Evolutionary conservation across 2,797 vertebrate genomes (phyloP).

Genomic region (Pseudopleuronectes americanus): DNA sequence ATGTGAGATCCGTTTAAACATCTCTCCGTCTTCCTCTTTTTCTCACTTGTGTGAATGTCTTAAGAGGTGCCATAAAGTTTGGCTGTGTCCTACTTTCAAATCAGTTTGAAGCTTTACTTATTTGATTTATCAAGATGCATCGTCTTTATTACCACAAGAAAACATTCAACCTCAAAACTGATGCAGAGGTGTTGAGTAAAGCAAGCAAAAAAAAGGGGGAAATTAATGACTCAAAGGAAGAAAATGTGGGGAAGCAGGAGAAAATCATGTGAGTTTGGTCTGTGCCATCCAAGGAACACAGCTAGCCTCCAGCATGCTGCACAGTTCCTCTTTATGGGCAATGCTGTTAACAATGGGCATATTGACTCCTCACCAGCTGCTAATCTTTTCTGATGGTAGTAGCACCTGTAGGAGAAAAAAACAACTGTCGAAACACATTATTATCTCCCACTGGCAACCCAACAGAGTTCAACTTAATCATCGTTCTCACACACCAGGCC

Average conservation of each 20-base stretch:
- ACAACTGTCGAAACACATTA: conserved; percentile 50
- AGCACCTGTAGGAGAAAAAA: conserved; percentile 51
- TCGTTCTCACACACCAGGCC: conserved; percentile 34
- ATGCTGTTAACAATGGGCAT: conserved; percentile 25
- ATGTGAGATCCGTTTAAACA: background rate
- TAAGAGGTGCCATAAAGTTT: background rate
- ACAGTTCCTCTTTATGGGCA: conserved; percentile 36
- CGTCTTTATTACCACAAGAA: background rate
- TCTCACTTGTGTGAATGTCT: background rate
- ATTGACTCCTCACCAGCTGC: conserved; percentile 46
- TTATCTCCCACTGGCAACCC: conserved; percentile 44
- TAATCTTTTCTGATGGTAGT: conserved; percentile 40
- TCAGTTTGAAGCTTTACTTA: background rate
- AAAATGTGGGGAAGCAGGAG: too few species aligned
- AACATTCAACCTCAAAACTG: background rate
- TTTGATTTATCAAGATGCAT: background rate
- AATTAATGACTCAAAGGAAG: background rate
- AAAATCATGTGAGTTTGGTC: conserved; percentile 9
- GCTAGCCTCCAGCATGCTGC: conserved; percentile 17
- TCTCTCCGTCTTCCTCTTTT: background rate
- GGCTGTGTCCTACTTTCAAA: background rate
- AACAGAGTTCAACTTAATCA: conserved; percentile 59
- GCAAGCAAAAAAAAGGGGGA: background rate
- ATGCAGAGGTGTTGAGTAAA: background rate
- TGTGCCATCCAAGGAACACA: conserved; percentile 21